phyloP scores from a whole-genome alignment of 92 coral and sea anemone genomes.

The Paramuricea clavata region DNA sequence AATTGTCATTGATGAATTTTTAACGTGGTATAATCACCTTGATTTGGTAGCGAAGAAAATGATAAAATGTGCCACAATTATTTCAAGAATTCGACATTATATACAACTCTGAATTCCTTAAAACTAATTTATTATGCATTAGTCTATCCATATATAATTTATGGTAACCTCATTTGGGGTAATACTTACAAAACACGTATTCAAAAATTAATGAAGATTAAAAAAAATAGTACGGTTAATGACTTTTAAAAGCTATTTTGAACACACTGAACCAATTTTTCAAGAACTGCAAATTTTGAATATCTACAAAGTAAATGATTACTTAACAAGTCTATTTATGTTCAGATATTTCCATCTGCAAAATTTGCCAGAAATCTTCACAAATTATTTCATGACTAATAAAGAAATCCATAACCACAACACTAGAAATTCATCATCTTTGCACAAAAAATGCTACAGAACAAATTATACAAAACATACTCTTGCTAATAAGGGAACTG shows the following conservation, averaged over 20 bases:
- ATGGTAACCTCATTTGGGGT: constrained; percentile 18
- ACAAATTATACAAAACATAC: too few relatives aligned
- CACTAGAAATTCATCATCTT: too few relatives aligned
- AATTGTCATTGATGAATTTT: not conserved
- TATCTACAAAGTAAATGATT: not conserved
- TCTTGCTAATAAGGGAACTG: too few relatives aligned
- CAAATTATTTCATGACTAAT: not conserved
- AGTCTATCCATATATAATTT: constrained; percentile 32
- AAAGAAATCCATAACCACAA: too few relatives aligned
- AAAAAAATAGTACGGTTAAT: constrained; percentile 17
- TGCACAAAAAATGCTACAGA: too few relatives aligned
- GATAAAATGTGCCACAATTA: not conserved
- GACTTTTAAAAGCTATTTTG: constrained; percentile 3
- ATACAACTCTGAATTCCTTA: not conserved
- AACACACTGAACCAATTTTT: not conserved
- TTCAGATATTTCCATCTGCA: not conserved
- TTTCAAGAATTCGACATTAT: constrained; percentile 15
- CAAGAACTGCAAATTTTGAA: not conserved
- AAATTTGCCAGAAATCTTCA: not conserved
- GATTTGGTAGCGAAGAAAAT: not conserved
- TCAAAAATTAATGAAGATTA: not conserved
- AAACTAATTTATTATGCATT: constrained; percentile 22
- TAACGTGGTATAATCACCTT: not conserved
- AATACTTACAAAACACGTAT: not conserved
- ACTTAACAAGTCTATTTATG: not conserved